phyloP scores from a whole-genome alignment of 2,113 vertebrate genomes.

The Lucifuga dentata region DNA sequence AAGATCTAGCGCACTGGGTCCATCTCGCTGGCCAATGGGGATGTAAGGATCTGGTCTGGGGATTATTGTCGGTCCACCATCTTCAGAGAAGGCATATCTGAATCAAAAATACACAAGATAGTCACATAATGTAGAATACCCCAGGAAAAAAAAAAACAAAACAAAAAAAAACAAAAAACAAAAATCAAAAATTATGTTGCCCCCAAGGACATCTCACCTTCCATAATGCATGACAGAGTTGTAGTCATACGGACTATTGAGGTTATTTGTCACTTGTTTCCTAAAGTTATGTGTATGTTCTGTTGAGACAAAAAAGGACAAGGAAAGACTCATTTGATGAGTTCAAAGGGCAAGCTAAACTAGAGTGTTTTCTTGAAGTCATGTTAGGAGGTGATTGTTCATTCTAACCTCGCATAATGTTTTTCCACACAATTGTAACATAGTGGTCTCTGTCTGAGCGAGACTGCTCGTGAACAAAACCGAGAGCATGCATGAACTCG shows the following conservation, averaged over 20 bases:
- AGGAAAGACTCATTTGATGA: background rate
- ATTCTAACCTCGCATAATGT: constrained; percentile 82
- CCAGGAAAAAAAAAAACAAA: too few relatives aligned
- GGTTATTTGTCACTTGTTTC: constrained; percentile 82
- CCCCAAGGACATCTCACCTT: constrained; percentile 67
- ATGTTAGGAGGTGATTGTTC: background rate
- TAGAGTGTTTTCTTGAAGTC: too few relatives aligned
- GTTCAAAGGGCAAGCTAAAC: background rate
- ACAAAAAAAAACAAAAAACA: too few relatives aligned
- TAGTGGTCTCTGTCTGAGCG: constrained; percentile 87
- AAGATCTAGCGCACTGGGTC: constrained; percentile 83
- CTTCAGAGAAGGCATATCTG: constrained; percentile 86
- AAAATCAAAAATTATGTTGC: constrained; percentile 4
- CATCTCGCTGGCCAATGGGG: constrained; percentile 85
- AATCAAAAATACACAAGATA: background rate
- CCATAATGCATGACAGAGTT: constrained; percentile 86
- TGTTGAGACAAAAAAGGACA: constrained; percentile 41
- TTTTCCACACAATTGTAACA: constrained; percentile 87
- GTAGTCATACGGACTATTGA: constrained; percentile 84
- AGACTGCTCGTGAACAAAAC: constrained; percentile 89
- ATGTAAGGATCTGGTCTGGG: constrained; percentile 84
- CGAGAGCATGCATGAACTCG: constrained; percentile 87
- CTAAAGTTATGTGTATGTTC: constrained; percentile 81
- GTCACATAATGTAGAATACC: background rate
- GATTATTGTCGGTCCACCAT: constrained; percentile 85